phyloP scores from a whole-genome alignment of 1,140 invertebrate genomes.

The Drosophila rhopaloa region DNA sequence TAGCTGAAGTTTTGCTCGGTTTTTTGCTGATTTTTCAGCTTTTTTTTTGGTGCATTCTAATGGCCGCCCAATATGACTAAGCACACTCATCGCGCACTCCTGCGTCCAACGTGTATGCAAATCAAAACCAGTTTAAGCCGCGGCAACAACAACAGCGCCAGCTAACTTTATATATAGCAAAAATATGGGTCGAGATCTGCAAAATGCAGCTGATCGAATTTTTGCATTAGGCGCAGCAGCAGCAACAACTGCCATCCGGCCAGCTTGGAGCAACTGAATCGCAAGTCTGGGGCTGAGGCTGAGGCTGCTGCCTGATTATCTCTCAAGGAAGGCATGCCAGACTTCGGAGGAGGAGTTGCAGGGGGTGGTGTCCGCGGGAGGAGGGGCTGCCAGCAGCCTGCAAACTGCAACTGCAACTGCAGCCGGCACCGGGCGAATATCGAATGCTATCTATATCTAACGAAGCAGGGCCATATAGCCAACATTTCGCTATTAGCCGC shows the following conservation, averaged over 20 bases:
- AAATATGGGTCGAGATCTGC: conserved; percentile 84
- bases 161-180: conserved; percentile 65
- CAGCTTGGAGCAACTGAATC: conserved; percentile 53
- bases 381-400: conserved; percentile 10
- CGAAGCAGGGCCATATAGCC: conserved; percentile 79
- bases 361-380: conserved; percentile 1
- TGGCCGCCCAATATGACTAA: conserved; percentile 84
- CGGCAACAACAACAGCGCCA: conserved; percentile 39
- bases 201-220: conserved; percentile 84
- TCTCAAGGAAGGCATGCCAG: conserved; percentile 78
- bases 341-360: conserved; percentile 6
- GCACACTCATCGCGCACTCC: conserved; percentile 84
- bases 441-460: conserved; percentile 82
- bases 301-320: conserved; percentile 72
- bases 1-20: conserved; percentile 33
- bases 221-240: conserved; percentile 83
- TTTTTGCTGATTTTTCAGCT: conserved; percentile 11
- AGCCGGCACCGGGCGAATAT: conserved; percentile 72
- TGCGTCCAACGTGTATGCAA: conserved; percentile 83
- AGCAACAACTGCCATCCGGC: conserved; percentile 70
- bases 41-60: conserved; percentile 79
- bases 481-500: conserved; percentile 81
- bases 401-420: conserved; percentile 57
- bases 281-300: conserved; percentile 47
- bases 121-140: conserved; percentile 79